Base-by-base conservation (phyloP, 2,797 vertebrate species). In the Oreochromis mossambicus region DNA sequence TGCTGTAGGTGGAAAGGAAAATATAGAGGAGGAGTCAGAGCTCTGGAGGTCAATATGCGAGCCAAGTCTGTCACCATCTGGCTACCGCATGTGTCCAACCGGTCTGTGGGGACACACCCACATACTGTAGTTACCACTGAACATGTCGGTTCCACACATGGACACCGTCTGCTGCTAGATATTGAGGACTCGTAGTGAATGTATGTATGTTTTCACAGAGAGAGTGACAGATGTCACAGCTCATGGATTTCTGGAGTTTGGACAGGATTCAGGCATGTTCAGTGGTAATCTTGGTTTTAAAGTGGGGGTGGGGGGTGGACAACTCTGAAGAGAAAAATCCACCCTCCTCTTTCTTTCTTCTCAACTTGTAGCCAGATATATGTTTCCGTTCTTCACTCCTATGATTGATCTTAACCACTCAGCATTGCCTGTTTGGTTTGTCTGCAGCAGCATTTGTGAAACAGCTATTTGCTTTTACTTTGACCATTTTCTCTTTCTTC, bases 61-160 rank as follows among this genome's bases (percentile, higher is more conserved):
- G 82, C 87, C 91, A 88, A 92, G 87, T 86, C 90, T 87, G 89
- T 88, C 90, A 83, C 93, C 94, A 95, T 95, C 92, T 95, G 95
- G 95, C 91, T 88, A 78, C 90, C 78, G 83, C 90, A 88, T 93
- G 83, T 80, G 82, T 77, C 86, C 77, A 78, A 85, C 81, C 77
- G 3, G 84, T 82, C 84, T 50, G 81, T 4, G 32, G 13, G 10
- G 63, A 87, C 80, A 84, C 86, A 83, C 91, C 78, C 78, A 81
- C 63, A 6, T 8, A 68, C 55, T 75, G 54, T 24, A 73, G 66
- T 14, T 24, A 68, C 56, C 73, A 56, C 56, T 32, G 11, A 32
- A 56, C 68, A 24, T 6, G 48, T 66, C 10, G 5, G 41, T 38
- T 50, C 61, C 66, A 54, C 56, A 83, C 6, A 58, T 11, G 51